Evolutionary conservation across 2,797 vertebrate species (phyloP), one percentile per base, ranked within the genome.

Genomic region (Alosa sapidissima): DNA sequence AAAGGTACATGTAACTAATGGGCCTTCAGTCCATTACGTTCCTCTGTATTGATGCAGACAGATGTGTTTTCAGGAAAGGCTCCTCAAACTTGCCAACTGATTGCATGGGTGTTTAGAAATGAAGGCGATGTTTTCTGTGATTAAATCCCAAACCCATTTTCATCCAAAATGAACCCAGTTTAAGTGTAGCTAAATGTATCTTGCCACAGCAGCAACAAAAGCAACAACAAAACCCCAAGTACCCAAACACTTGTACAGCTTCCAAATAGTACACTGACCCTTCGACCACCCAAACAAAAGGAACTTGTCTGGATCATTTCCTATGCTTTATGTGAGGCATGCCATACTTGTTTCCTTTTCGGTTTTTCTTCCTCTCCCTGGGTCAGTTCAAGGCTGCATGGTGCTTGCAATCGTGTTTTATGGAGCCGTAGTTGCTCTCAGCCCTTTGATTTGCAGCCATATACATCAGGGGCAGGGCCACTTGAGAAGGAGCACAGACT

Each of bases 1-100:
- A 95, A 93, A 94, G 94, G 93, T 91, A 93, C 93, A 93, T 92
- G 89, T 90, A 91, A 94, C 93, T 94, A 95, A 95, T 95, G 92
- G 92, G 92, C 91, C 92, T 93, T 92, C 92, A 90, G 94, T 93
- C 88, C 89, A 86, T 85, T 41, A 84, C 51, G 84, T 90, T 85
- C 75, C 28, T 54, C 13, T 54, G 41, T 78, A 78, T 78, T 36
- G 36, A 78, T 78, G 72, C 19, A 78, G 72, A 78, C 72, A 78
- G 72, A 78, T 78, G 72, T 45, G 72, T 55, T 82, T 82, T 51
- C 81, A 68, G 55, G 62, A 84, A 52, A 54, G 24, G n/a, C 33
- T 54, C 52, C 48, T 55, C 16, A 28, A 36, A 54, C 49, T 82
- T 41, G 24, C 48, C 48, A 82, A 47, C 72, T 47, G 72, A 78